Base-by-base conservation (phyloP, 2,113 vertebrate species). In the Pachyramphus minor region DNA sequence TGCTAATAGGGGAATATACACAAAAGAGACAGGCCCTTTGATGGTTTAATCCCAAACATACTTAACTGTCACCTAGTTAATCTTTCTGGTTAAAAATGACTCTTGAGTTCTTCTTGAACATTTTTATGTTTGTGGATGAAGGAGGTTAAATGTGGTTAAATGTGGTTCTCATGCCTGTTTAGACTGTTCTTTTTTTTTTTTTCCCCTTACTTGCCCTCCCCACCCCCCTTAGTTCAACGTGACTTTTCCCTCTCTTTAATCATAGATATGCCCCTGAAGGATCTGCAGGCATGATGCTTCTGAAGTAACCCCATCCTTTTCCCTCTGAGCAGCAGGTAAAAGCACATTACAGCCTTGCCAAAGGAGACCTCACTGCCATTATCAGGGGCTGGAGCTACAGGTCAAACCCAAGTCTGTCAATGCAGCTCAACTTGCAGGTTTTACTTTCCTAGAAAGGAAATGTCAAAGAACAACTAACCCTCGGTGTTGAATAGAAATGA, bases 1-100 rank as follows among this genome's bases (percentile, higher is more conserved):
- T 75, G 91, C 85, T 93, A 84, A 84, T 20, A 94, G 88, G 84
- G 87, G 92, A 88, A 95, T 73, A 83, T 4, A 91, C 80, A 87
- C 88, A 93, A 92, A 94, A 64, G 84, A 93, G 74, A 80, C 83
- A 93, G 76, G n/a, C 47, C 56, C 94, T 96, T 96, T 97, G 95
- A 94, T 95, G 89, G 58, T 87, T 90, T 94, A 90, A 96, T 95
- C 96, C 91, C 84, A 93, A 93, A 93, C 89, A 94, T 90, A 95
- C 84, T 95, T 96, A 88, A 94, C 58, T 95, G 96, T 94, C 68
- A 95, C 62, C 67, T 1, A 97, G 81, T 72, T 97, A 91, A 94
- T 77, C 96, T 96, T 85, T 93, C 82, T 69, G 90, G 74, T 95
- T 90, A 93, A 96, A 97, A 96, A 79, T 93, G 31, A 39, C 80